Conservation (phyloP, 2,113 vertebrate genomes). For the Trinectes maculatus region DNA sequence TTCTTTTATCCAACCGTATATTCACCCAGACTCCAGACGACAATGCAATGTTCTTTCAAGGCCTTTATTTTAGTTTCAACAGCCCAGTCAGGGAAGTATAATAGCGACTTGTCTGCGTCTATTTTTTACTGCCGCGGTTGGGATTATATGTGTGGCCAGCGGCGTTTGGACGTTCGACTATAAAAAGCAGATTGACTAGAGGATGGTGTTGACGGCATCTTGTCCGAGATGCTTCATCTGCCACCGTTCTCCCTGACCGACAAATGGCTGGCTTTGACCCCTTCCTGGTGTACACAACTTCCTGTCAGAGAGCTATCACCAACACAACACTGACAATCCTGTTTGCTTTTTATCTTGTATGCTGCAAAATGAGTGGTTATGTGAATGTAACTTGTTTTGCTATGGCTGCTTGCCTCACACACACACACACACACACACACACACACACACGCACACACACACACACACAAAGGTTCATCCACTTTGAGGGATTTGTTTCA, state of each 20-base stretch:
- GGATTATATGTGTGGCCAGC: slow-evolving; percentile 61
- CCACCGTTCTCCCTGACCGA: slow-evolving; percentile 30
- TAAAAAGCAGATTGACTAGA: slow-evolving; percentile 80
- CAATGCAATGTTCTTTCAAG: slow-evolving; percentile 10
- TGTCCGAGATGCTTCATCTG: slow-evolving; percentile 57
- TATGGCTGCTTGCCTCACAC: background rate
- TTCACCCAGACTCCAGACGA: background rate
- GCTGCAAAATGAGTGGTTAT: slow-evolving; percentile 50
- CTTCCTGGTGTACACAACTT: slow-evolving; percentile 21
- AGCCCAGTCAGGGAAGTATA: slow-evolving; percentile 12
- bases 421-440: background rate
- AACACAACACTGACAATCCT: background rate
- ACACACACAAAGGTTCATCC: background rate
- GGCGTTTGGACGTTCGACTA: slow-evolving; percentile 71
- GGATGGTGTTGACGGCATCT: slow-evolving; percentile 68
- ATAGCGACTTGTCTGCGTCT: slow-evolving; percentile 50
- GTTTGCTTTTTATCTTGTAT: background rate
- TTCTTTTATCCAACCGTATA: background rate
- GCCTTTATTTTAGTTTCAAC: background rate
- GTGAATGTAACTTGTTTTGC: slow-evolving; percentile 44
- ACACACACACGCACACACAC: too few species aligned
- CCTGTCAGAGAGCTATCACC: background rate
- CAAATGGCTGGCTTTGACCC: slow-evolving; percentile 39
- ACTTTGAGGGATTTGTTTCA: slow-evolving; percentile 54
- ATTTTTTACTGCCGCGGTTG: slow-evolving; percentile 62